A percentile compares a stretch with the other conserved stretches of the same genome.
These are phyloP conservation scores for Crax fasciolata DNA, from an alignment of 2,797 vertebrate genomes.

Conservation along the genomic window DNA sequence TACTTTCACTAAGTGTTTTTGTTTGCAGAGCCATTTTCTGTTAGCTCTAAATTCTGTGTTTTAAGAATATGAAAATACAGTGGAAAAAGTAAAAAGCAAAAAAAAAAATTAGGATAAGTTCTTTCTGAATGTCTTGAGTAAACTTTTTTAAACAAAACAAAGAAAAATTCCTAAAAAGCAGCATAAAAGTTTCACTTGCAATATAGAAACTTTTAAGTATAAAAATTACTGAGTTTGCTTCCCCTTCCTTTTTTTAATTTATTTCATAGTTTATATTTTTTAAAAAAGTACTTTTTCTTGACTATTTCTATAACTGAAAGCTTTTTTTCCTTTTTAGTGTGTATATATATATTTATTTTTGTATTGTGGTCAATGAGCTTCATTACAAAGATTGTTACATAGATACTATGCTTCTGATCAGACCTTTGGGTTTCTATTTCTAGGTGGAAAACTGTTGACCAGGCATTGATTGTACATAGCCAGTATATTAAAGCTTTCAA, in stretches of 20 bases:
- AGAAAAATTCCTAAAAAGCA: neutral
- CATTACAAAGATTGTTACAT: neutral
- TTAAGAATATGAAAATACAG: neutral
- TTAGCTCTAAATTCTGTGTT: neutral
- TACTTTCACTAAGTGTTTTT: conserved; percentile 40
- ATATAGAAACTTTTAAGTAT: neutral
- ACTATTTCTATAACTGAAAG: neutral
- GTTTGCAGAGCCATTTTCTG: neutral
- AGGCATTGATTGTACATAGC: neutral
- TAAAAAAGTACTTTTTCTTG: neutral
- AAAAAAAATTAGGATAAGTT: neutral
- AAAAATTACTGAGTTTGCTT: neutral
- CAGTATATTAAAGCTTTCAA: neutral
- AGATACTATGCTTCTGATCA: neutral
- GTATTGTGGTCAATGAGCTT: neutral
- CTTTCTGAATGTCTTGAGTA: neutral
- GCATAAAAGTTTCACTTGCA: neutral
- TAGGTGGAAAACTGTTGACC: neutral
- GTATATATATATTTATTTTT: neutral
- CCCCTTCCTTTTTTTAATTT: neutral
- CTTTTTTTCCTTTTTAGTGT: neutral
- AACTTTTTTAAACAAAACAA: neutral
- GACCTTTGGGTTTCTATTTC: neutral
- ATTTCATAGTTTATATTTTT: neutral
- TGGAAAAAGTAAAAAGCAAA: neutral